Evolutionary conservation across 2,113 vertebrate species (phyloP).

Genomic region (Polypterus bichir): DNA sequence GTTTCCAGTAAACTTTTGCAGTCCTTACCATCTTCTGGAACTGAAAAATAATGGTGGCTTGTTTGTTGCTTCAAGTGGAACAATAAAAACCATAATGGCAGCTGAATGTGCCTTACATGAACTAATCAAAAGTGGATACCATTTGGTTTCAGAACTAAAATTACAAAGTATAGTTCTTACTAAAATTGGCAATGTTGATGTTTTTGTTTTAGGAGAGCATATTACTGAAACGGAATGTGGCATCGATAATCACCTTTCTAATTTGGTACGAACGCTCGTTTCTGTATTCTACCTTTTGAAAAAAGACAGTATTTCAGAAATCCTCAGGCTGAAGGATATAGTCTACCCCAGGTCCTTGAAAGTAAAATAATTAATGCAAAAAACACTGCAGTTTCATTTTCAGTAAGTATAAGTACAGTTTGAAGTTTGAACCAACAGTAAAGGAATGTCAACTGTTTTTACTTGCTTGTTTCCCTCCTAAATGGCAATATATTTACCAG

Average conservation of each 20-base stretch:
- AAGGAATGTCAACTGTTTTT: no score
- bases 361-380: no score
- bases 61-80: neutral
- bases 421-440: no score
- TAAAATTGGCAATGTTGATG: neutral
- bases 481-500: no score
- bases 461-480: no score
- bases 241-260: neutral
- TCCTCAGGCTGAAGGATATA: neutral
- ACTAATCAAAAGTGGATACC: neutral
- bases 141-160: neutral
- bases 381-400: no score
- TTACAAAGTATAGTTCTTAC: neutral
- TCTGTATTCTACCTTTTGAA: neutral
- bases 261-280: neutral
- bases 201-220: neutral
- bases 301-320: neutral
- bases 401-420: no score
- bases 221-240: neutral
- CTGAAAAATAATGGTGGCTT: neutral
- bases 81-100: neutral
- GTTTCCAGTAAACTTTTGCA: neutral
- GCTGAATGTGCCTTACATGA: neutral
- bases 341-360: neutral
- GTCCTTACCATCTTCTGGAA: neutral